Conservation (phyloP, 2,888 invertebrate genomes). For the Philereme vetulata region DNA sequence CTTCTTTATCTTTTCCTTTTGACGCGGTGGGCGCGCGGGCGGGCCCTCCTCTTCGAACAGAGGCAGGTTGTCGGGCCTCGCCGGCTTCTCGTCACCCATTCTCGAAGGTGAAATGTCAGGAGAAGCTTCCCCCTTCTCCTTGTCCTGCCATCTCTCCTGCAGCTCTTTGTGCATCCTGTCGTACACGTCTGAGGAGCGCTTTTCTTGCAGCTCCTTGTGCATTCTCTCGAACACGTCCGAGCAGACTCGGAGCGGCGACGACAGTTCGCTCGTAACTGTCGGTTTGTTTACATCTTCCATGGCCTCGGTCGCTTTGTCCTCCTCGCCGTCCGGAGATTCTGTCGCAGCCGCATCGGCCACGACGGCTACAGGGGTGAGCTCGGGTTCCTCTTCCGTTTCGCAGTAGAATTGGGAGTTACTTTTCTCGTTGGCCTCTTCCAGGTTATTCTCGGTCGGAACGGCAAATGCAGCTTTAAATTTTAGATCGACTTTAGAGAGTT, state of each 20-base stretch:
- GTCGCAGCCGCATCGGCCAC: slow-evolving; percentile 47
- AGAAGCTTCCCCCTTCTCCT: slow-evolving; percentile 57
- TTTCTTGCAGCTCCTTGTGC: slow-evolving; percentile 70
- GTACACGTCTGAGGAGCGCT: slow-evolving; percentile 62
- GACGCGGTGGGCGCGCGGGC: slow-evolving; percentile 74
- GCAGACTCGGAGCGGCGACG: slow-evolving; percentile 67
- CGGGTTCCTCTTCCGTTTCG: slow-evolving; percentile 52
- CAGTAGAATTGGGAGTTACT: slow-evolving; percentile 72
- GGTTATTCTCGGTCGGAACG: slow-evolving; percentile 69
- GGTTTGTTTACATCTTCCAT: slow-evolving; percentile 39
- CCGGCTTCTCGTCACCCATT: slow-evolving; percentile 38
- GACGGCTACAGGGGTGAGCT: slow-evolving; percentile 26
- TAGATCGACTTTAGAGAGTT: slow-evolving; percentile 90
- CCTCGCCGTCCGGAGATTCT: slow-evolving; percentile 38
- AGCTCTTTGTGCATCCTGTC: slow-evolving; percentile 75
- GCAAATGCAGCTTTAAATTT: slow-evolving; percentile 88
- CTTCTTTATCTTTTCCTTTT: slow-evolving; percentile 66
- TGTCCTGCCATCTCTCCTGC: slow-evolving; percentile 70
- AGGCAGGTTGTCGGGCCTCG: slow-evolving; percentile 86
- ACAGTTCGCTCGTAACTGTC: slow-evolving; percentile 8
- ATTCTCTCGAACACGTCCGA: slow-evolving; percentile 72
- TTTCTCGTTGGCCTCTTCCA: slow-evolving; percentile 59
- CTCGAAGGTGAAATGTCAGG: slow-evolving; percentile 22
- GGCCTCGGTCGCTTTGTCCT: slow-evolving; percentile 43
- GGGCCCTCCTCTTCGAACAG: slow-evolving; percentile 67